phyloP scores from a whole-genome alignment of 2,797 vertebrate species.

The Bufotes viridis region DNA sequence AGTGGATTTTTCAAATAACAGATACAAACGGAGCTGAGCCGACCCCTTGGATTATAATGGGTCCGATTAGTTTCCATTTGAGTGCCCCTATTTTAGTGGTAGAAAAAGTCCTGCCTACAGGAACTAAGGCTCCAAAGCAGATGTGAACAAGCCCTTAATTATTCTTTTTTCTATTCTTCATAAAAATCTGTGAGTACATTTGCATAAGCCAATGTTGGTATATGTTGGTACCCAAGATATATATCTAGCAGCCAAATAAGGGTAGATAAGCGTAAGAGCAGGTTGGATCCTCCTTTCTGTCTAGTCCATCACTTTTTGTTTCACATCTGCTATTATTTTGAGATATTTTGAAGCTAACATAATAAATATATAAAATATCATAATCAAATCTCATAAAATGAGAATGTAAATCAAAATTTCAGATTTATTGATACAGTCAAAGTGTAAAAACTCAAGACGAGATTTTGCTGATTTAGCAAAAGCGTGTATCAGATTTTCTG shows the following conservation, averaged over 20 bases:
- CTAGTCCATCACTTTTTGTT: neutral
- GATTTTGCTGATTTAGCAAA: conserved; percentile 46
- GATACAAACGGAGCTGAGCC: too few relatives aligned
- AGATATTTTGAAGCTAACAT: neutral
- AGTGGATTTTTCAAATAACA: too few relatives aligned
- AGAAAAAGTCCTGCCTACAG: too few relatives aligned
- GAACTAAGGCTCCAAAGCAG: neutral
- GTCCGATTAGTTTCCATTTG: too few relatives aligned
- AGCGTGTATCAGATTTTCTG: neutral
- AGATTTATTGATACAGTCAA: neutral
- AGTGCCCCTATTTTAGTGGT: too few relatives aligned
- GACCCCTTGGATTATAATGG: too few relatives aligned
- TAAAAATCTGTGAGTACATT: neutral
- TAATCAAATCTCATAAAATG: neutral
- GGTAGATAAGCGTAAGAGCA: neutral
- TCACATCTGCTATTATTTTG: neutral
- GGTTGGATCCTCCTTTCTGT: neutral
- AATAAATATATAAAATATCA: neutral
- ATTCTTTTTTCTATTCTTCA: neutral
- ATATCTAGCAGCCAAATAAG: neutral
- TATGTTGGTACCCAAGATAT: neutral
- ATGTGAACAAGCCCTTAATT: neutral
- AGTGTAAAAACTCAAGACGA: neutral
- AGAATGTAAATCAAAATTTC: neutral
- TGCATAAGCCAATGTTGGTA: neutral